These are phyloP conservation scores for Eupithecia subumbrata DNA, from an alignment of 2,888 invertebrate species.

Conservation along the genomic window DNA sequence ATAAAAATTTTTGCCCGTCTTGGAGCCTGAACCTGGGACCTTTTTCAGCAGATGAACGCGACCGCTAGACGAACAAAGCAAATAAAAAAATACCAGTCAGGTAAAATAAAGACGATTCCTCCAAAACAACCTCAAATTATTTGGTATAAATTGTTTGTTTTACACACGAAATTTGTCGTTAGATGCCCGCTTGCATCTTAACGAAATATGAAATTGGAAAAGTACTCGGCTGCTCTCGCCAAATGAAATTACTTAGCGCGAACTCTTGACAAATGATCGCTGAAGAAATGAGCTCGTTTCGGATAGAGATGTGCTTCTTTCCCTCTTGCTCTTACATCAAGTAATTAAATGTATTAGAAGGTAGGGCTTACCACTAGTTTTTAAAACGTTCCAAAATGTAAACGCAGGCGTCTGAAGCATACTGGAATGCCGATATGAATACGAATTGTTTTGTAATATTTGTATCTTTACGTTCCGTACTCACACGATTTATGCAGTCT, in stretches of 20 bases:
- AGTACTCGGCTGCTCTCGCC: conserved; percentile 27
- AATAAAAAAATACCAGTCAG: not conserved
- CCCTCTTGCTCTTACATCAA: not conserved
- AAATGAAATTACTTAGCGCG: conserved; percentile 42
- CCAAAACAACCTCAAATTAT: not conserved
- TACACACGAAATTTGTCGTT: not conserved
- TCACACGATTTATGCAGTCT: no score
- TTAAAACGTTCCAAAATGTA: no score
- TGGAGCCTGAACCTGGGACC: no score
- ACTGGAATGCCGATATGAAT: no score
- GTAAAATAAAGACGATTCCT: not conserved
- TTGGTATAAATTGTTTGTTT: conserved; percentile 12
- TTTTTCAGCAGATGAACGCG: not conserved
- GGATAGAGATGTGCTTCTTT: conserved; percentile 6
- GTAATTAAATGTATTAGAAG: not conserved
- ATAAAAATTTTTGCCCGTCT: no score
- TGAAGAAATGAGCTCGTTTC: conserved; percentile 5
- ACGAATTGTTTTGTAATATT: no score
- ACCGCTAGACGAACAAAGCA: not conserved
- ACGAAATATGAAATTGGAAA: conserved; percentile 21
- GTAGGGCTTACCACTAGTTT: not conserved
- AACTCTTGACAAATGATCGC: conserved; percentile 33
- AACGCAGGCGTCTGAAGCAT: no score
- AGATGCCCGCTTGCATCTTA: not conserved
- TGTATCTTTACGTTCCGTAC: no score